Conservation (phyloP, 2,888 invertebrate genomes). For the Bellardia pandia region DNA sequence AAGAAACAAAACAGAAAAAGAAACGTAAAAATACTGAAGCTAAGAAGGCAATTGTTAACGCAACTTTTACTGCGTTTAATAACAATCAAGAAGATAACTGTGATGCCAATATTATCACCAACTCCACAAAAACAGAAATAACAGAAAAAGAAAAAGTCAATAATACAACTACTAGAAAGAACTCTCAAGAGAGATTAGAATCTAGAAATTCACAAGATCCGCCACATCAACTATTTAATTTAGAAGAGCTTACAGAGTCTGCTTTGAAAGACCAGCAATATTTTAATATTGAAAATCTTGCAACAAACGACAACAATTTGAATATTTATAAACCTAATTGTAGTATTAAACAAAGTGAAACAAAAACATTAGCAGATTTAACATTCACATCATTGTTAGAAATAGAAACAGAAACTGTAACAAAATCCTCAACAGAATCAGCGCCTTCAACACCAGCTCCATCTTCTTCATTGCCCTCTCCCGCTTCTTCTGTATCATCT, state of each 20-base stretch:
- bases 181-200: slow-evolving; percentile 8
- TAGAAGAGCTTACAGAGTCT: not conserved
- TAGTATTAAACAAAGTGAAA: slow-evolving; percentile 39
- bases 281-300: slow-evolving; percentile 27
- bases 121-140: slow-evolving; percentile 20
- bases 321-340: slow-evolving; percentile 32
- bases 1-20: slow-evolving; percentile 43
- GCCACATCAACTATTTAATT: slow-evolving; percentile 14
- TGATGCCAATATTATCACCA: slow-evolving; percentile 50
- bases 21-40: slow-evolving; percentile 38
- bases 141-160: not conserved
- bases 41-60: slow-evolving; percentile 37
- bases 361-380: slow-evolving; percentile 23
- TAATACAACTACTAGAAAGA: slow-evolving; percentile 2
- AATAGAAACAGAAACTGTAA: slow-evolving; percentile 22
- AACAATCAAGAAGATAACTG: slow-evolving; percentile 40
- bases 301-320: slow-evolving; percentile 13
- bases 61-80: slow-evolving; percentile 24
- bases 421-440: slow-evolving; percentile 51
- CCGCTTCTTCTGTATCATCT: slow-evolving; percentile 63
- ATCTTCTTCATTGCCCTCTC: slow-evolving; percentile 52
- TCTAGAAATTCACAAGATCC: not conserved
- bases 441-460: slow-evolving; percentile 48
- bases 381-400: slow-evolving; percentile 38
- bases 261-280: not conserved